These are phyloP conservation scores for Microplitis demolitor DNA, from an alignment of 1,140 invertebrate genomes.

Conservation along the genomic window DNA sequence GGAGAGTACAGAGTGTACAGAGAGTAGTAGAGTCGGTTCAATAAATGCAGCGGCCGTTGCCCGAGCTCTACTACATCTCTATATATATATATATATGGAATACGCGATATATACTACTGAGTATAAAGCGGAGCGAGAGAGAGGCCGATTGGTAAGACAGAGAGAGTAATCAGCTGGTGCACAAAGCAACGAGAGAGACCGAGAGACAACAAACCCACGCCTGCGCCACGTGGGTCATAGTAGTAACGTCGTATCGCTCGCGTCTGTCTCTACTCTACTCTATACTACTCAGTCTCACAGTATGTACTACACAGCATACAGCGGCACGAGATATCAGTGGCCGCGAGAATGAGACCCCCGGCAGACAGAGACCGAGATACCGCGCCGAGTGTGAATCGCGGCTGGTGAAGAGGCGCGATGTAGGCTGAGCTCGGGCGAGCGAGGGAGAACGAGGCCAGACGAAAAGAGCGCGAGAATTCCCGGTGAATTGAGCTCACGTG, in stretches of 20 bases:
- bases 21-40: constrained; percentile 40
- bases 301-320: neutral
- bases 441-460: neutral
- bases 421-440: neutral
- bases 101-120: neutral
- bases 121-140: neutral
- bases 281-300: too few relatives aligned
- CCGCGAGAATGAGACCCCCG: neutral
- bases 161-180: neutral
- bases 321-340: neutral
- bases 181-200: constrained; percentile 28
- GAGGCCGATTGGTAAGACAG: neutral
- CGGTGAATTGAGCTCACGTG: neutral
- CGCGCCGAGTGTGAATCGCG: neutral
- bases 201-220: constrained; percentile 49
- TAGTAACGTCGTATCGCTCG: neutral
- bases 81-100: neutral
- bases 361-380: constrained; percentile 5
- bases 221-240: constrained; percentile 44
- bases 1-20: constrained; percentile 12
- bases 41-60: constrained; percentile 42
- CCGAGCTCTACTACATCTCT: constrained; percentile 5
- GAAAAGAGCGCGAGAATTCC: neutral
- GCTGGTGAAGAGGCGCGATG: neutral
- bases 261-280: too few relatives aligned